Percentiles rank a stretch among this genome's conserved stretches.
Evolutionary conservation across 2,888 invertebrate species (phyloP).

Genomic region (Plusia festucae): DNA sequence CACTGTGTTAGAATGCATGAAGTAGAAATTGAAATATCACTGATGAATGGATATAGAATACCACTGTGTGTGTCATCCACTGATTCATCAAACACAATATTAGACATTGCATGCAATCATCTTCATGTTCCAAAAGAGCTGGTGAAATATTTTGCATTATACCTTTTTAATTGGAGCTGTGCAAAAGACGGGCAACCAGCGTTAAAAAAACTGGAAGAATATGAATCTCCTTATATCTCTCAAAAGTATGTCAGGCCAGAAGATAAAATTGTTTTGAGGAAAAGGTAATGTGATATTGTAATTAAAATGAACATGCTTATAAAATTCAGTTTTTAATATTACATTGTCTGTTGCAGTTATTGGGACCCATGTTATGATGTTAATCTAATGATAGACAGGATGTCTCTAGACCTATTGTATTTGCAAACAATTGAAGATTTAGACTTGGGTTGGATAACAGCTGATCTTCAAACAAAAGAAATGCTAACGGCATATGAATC

Average conservation of each 20-base stretch:
- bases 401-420: constrained; percentile 95
- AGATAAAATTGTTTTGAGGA: constrained; percentile 95
- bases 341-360: constrained; percentile 90
- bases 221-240: constrained; percentile 98
- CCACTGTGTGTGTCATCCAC: constrained; percentile 94
- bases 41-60: constrained; percentile 96
- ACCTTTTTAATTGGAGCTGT: constrained; percentile 94
- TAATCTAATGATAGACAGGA: constrained; percentile 94
- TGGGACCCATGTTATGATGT: constrained; percentile 96
- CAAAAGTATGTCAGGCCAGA: constrained; percentile 93
- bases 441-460: constrained; percentile 95
- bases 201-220: constrained; percentile 97
- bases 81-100: constrained; percentile 94
- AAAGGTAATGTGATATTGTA: constrained; percentile 89
- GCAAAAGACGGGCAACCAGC: constrained; percentile 92
- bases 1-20: constrained; percentile 91
- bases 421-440: constrained; percentile 96
- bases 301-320: neutral
- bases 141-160: constrained; percentile 96
- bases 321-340: constrained; percentile 3
- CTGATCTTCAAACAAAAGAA: constrained; percentile 91
- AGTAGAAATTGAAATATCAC: constrained; percentile 94
- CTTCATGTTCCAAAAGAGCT: constrained; percentile 94
- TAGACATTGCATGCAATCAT: constrained; percentile 94
- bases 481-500: constrained; percentile 93